phyloP scores from a whole-genome alignment of 23 tunicate species.

The Trididemnum nubilum region DNA sequence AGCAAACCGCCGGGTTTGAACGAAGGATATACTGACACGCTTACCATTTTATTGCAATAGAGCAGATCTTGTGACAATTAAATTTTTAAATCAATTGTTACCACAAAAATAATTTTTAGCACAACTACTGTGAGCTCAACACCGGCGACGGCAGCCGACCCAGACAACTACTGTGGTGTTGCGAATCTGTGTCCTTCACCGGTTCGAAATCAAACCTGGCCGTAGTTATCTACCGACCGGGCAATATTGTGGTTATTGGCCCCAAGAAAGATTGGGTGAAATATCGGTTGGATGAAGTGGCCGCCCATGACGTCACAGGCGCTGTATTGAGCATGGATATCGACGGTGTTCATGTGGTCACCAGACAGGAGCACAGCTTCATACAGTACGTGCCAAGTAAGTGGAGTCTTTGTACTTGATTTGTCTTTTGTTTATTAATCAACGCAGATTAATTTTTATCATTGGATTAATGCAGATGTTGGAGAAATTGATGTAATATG shows the following conservation, averaged over 20 bases:
- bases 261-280: constrained; percentile 72
- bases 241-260: constrained; percentile 52
- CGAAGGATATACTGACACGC: no score
- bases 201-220: constrained; percentile 34
- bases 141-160: constrained; percentile 75
- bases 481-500: neutral
- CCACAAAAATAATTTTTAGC: constrained; percentile 12
- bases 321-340: constrained; percentile 55
- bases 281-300: constrained; percentile 63
- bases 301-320: constrained; percentile 16
- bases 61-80: no score
- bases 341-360: constrained; percentile 81
- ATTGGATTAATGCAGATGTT: no score
- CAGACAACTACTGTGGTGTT: constrained; percentile 80
- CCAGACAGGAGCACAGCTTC: constrained; percentile 54
- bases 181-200: constrained; percentile 12
- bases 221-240: constrained; percentile 75
- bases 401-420: no score
- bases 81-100: no score
- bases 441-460: neutral
- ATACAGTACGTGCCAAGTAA: constrained; percentile 79
- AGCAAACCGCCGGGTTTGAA: no score
- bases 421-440: neutral
- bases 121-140: constrained; percentile 87
- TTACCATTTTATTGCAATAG: no score